phyloP scores from a whole-genome alignment of 2,113 vertebrate species.

The Strigops habroptila region DNA sequence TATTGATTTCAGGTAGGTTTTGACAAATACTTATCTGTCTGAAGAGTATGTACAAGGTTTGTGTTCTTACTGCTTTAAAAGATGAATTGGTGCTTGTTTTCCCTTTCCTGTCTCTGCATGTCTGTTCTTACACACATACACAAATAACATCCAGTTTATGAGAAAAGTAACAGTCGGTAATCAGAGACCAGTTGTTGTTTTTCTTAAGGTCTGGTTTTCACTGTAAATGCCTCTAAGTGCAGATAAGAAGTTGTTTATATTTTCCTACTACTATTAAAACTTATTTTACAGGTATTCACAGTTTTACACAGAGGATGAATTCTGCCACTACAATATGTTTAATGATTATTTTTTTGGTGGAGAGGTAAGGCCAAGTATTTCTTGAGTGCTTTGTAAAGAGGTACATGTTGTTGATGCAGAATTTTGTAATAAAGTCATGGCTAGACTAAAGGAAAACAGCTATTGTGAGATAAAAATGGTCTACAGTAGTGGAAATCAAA shows the following conservation, averaged over 20 bases:
- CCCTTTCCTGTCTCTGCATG: background rate
- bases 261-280: background rate
- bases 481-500: background rate
- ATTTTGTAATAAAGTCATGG: background rate
- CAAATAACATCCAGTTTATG: background rate
- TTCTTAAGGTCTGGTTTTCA: background rate
- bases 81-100: background rate
- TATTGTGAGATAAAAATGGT: background rate
- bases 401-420: background rate
- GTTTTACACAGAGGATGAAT: conserved; percentile 88
- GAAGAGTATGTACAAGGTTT: background rate
- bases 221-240: background rate
- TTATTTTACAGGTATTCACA: conserved; percentile 87
- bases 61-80: background rate
- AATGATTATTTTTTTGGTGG: conserved; percentile 95
- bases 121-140: background rate
- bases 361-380: conserved; percentile 78
- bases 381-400: background rate
- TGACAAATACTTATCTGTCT: background rate
- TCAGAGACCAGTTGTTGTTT: background rate
- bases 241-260: background rate
- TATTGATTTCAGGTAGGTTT: conserved; percentile 92
- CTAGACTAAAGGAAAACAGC: background rate
- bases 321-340: conserved; percentile 99
- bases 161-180: background rate